A percentile compares a stretch with the other conserved stretches of the same genome.
Conservation (phyloP, 2,888 invertebrate genomes). For the Baccha elongata region DNA sequence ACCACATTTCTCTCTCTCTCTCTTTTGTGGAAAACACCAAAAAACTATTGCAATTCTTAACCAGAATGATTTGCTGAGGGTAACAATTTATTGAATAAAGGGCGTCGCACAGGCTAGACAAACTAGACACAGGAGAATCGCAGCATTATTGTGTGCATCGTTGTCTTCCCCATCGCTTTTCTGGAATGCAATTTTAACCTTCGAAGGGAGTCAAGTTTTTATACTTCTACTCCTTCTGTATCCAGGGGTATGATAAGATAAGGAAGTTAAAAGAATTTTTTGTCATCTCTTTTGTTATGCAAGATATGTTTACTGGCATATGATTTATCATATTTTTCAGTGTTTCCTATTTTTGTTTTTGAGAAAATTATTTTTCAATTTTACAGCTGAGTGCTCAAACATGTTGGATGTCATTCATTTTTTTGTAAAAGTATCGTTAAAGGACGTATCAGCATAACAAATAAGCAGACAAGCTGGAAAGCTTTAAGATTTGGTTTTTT, state of each 20-base stretch:
- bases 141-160: slow-evolving; percentile 68
- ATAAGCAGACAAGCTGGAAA: too few species aligned
- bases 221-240: too few species aligned
- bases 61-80: slow-evolving; percentile 24
- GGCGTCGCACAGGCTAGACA: slow-evolving; percentile 65
- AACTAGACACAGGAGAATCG: slow-evolving; percentile 45
- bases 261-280: slow-evolving; percentile 15
- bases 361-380: slow-evolving; percentile 53
- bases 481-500: too few species aligned
- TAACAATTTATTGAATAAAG: slow-evolving; percentile 66
- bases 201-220: slow-evolving; percentile 18
- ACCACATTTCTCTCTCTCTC: slow-evolving; percentile 12
- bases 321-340: slow-evolving; percentile 55
- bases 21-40: neutral
- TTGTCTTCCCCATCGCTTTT: slow-evolving; percentile 21
- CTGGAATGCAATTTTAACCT: slow-evolving; percentile 65
- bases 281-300: slow-evolving; percentile 12
- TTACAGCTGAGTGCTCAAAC: slow-evolving; percentile 18
- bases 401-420: slow-evolving; percentile 14
- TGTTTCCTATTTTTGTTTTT: slow-evolving; percentile 9
- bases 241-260: slow-evolving; percentile 3
- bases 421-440: slow-evolving; percentile 12
- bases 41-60: slow-evolving; percentile 25
- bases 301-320: slow-evolving; percentile 30
- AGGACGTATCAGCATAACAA: too few species aligned